Base-by-base conservation (phyloP, 2,113 vertebrate species). In the Notarius quadriscutis region DNA sequence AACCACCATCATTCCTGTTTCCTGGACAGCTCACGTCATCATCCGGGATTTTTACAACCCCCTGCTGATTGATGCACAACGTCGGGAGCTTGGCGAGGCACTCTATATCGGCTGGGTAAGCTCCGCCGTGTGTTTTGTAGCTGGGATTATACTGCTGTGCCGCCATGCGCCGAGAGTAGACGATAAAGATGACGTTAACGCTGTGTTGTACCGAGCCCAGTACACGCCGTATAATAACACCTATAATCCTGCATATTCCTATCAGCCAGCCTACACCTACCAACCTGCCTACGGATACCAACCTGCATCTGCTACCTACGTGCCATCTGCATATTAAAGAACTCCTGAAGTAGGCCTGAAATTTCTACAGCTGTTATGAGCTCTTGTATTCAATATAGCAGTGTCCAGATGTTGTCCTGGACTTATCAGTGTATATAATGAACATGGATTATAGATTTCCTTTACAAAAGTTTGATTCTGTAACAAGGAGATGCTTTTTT, bases 31-130 rank as follows among this genome's bases (percentile, higher is more conserved):
- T 51, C 86, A 94, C 51, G 91, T 94, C 34, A 95, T 96, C 93
- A 95, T 96, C 88, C 89, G 25, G 55, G 94, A 96, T 74, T 95
- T 96, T 89, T 96, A 96, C 93, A 95, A 96, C 92, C 93, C 95
- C 0, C 87, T 96, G 85, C 93, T 96, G 87, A 92, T 94, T 2
- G 94, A 95, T 15, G 95, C 95, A 34, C 92, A 95, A 90, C 94
- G 95, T 11, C 89, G 95, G 50, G 96, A 96, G 92, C 93, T 96
- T 0, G 96, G 96, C 0, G 95, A 95, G 84, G 96, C 96, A 0
- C 93, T 96, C 7, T 96, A 96, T 90, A 93, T 96, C 5, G 96
- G 96, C 58, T 96, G 96, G 96, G 91, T 94, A 74, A 93, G 94
- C 0, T 88, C 92, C 0, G 95, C 87, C 1, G 58, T 96, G 48